Base-by-base conservation (phyloP, 2,888 invertebrate species). In the Eristalis pertinax region DNA sequence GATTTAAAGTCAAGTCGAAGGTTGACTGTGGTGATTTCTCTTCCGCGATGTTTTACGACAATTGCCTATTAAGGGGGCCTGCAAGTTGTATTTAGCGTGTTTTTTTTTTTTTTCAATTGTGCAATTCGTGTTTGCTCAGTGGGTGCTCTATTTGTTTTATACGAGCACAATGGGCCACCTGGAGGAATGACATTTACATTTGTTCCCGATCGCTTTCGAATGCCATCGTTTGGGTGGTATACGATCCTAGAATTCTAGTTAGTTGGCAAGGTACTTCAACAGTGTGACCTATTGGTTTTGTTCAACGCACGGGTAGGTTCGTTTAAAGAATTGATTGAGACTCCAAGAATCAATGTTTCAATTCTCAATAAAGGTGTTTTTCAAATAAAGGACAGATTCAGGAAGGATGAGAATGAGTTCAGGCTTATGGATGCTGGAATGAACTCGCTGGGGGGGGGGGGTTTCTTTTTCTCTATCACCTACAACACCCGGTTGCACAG, bases 1-100 rank as follows among this genome's bases (percentile, higher is more conserved):
- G 80, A 87, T 72, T 87, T 83, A 63, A 84, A 83, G 87, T 83
- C 87, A 87, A 87, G 84, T 76, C 67, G 58, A 72, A 79, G 63
- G 80, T 64, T 76, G 75, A 76, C 58, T 77, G 81, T 64, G 78
- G 78, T 85, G 77, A 70, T 77, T 80, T 83, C 29, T 76, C 63
- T 87, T 87, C 72, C 82, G 78, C 78, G 65, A 79, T 72, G 41
- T 77, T 82, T 82, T 82, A 82, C 72, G 70, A 82, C 65, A 84
- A 72, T 60, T 75, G 70, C 64, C 32, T 38, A 65, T 67, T 81
- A 41, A 58, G 62, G 10, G 15, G 24, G 22, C 26, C 60, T 38
- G 24, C 64, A 13, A 24, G 58, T 15, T 60, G 60, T 29, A 32
- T 32, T 32, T 32, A 5, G 60, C 35, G 15, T 38, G n/a, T 11